phyloP scores from a whole-genome alignment of 92 coral and sea anemone genomes.

The Epizoanthus illoricatus region DNA sequence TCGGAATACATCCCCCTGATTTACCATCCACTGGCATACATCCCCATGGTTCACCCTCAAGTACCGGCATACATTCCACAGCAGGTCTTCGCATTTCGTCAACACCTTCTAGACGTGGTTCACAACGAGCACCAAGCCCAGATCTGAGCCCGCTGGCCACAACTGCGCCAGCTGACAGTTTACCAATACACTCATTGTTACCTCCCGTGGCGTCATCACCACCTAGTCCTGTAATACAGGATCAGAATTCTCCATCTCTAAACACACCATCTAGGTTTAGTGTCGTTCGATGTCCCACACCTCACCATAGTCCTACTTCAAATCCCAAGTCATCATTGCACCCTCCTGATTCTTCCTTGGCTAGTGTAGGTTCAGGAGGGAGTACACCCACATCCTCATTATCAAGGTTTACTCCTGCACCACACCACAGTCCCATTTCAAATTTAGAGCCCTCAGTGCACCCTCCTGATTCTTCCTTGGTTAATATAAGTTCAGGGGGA shows the following conservation, averaged over 20 bases:
- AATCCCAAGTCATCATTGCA: not conserved
- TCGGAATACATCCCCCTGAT: not conserved
- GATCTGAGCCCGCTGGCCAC: conserved; percentile 38
- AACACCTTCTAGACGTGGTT: conserved; percentile 28
- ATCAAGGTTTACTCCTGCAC: conserved; percentile 12
- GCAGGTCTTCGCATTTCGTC: conserved; percentile 2
- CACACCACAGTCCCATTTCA: not conserved
- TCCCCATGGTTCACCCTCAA: conserved; percentile 2
- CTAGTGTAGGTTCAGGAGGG: not conserved
- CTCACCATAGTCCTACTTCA: not conserved
- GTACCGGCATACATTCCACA: not conserved
- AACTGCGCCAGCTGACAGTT: not conserved
- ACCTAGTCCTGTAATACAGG: not conserved
- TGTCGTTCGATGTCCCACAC: conserved; percentile 6
- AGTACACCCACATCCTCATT: not conserved
- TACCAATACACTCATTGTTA: not conserved
- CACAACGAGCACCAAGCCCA: conserved; percentile 27
- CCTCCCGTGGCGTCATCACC: conserved; percentile 1
- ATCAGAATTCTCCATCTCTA: not conserved
- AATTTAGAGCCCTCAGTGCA: not conserved
- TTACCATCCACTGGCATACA: conserved; percentile 3
- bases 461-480: not conserved
- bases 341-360: not conserved
- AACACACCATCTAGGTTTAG: conserved; percentile 7
- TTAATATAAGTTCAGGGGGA: not conserved